Conservation (phyloP, 2,113 vertebrate species). For the Amblyornis subalaris region DNA sequence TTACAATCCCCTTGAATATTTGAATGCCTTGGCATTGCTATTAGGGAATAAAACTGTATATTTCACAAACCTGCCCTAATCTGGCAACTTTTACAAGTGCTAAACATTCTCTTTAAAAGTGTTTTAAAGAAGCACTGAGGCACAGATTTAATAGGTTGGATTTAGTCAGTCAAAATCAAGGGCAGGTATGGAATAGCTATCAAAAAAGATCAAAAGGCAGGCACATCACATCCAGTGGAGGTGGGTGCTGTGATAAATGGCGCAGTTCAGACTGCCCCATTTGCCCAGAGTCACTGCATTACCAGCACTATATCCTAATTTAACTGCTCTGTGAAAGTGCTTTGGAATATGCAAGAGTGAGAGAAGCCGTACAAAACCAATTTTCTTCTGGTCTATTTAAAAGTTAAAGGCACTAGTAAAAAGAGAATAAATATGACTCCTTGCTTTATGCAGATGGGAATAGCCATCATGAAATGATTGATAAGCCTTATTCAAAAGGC, state of each 20-base stretch:
- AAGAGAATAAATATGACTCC: conserved; percentile 3
- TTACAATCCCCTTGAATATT: neutral
- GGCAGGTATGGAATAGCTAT: neutral
- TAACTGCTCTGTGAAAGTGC: neutral
- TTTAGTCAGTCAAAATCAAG: conserved; percentile 9
- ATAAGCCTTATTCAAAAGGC: neutral
- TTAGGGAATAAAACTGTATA: neutral
- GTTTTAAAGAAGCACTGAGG: neutral
- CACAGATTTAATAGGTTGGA: neutral
- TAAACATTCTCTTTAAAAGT: neutral
- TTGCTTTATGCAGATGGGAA: neutral
- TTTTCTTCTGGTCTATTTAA: neutral
- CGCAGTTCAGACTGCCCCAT: neutral
- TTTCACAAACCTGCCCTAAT: neutral
- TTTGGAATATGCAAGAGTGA: neutral
- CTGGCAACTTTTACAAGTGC: neutral
- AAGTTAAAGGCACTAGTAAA: conserved; percentile 6
- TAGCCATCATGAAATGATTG: neutral
- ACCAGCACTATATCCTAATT: neutral
- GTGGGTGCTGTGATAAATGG: neutral
- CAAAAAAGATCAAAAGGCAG: neutral
- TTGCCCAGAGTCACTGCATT: neutral
- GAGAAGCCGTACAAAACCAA: neutral
- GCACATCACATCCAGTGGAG: accelerated
- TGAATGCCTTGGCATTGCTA: neutral